Percentiles rank a stretch among this genome's conserved stretches.
phyloP scores from a whole-genome alignment of 2,888 invertebrate genomes.

The Scaptodrosophila latifasciaeformis region DNA sequence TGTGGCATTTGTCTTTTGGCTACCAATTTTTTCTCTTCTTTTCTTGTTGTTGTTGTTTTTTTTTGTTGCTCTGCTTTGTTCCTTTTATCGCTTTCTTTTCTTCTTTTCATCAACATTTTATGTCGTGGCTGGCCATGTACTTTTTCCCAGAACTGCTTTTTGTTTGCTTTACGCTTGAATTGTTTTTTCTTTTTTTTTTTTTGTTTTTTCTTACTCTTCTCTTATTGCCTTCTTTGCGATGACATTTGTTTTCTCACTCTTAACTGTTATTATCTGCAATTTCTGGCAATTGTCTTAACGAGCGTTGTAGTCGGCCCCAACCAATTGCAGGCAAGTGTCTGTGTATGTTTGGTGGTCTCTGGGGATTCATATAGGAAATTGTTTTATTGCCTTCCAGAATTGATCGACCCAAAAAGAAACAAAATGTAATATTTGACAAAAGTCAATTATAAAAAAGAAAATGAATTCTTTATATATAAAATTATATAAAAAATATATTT shows the following conservation, averaged over 20 bases:
- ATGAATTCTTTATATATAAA: too few species aligned
- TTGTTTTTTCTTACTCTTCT: slow-evolving; percentile 13
- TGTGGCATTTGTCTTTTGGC: slow-evolving; percentile 19
- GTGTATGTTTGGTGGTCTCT: neutral
- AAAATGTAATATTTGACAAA: too few species aligned
- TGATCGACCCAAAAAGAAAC: slow-evolving; percentile 5
- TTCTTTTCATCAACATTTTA: slow-evolving; percentile 20
- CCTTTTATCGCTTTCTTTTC: neutral
- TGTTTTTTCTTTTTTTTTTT: slow-evolving; percentile 11
- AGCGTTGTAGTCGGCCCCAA: slow-evolving; percentile 5
- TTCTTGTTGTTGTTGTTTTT: slow-evolving; percentile 20
- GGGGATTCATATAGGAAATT: slow-evolving; percentile 3
- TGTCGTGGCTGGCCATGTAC: neutral
- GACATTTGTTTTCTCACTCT: slow-evolving; percentile 39
- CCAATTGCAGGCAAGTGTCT: neutral
- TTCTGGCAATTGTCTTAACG: slow-evolving; percentile 13
- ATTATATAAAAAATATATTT: too few species aligned
- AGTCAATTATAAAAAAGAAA: too few species aligned
- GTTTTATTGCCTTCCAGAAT: slow-evolving; percentile 22
- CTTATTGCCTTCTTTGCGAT: slow-evolving; percentile 20
- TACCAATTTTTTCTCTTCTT: slow-evolving; percentile 3
- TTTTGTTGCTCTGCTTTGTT: neutral
- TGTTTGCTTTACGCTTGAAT: slow-evolving; percentile 1
- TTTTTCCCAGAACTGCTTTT: neutral
- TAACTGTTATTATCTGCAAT: slow-evolving; percentile 21